Evolutionary conservation across 2,113 vertebrate genomes (phyloP).

Genomic region (Notarius quadriscutis): DNA sequence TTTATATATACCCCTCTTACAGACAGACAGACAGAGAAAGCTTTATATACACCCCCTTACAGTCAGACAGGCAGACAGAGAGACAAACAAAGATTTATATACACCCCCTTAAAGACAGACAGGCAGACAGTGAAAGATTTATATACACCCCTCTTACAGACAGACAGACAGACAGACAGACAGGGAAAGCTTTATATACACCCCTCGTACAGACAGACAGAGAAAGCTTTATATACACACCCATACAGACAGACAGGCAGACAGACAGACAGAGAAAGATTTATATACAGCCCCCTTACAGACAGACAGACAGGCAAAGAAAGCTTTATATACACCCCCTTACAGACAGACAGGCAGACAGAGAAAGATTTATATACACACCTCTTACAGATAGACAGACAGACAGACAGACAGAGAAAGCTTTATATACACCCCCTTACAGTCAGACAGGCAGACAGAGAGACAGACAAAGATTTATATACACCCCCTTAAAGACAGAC

Average conservation of each 20-base stretch:
- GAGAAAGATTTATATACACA: no score
- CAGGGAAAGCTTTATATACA: background rate
- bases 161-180: slow-evolving; percentile 6
- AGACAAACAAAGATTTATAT: background rate
- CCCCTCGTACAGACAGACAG: background rate
- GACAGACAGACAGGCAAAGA: no score
- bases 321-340: no score
- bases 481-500: background rate
- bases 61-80: background rate
- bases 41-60: no score
- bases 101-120: background rate
- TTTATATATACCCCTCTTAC: background rate
- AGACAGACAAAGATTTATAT: background rate
- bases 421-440: background rate
- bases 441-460: background rate
- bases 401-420: background rate
- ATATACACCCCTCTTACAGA: background rate
- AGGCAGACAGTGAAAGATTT: no score
- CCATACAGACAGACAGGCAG: background rate
- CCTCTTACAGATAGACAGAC: background rate
- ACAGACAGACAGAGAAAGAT: background rate
- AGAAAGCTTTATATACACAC: background rate
- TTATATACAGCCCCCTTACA: background rate
- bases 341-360: background rate
- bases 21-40: slow-evolving; percentile 30